phyloP scores from a whole-genome alignment of 2,888 invertebrate genomes.

The Trichopria drosophilae region DNA sequence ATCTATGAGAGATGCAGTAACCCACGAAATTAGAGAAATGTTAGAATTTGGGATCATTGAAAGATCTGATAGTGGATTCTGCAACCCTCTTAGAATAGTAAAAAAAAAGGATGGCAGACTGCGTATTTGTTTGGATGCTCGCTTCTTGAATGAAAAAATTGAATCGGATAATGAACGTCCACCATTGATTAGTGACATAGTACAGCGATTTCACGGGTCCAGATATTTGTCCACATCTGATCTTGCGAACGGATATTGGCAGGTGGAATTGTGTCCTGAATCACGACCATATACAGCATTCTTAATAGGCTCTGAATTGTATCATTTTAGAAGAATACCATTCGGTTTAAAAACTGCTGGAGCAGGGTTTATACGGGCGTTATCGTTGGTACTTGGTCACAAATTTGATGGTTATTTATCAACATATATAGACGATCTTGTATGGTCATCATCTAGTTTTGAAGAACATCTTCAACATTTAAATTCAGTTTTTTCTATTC shows the following conservation, averaged over 20 bases:
- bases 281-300: slow-evolving; percentile 38
- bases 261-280: slow-evolving; percentile 32
- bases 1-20: slow-evolving; percentile 37
- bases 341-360: too few species aligned
- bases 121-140: too few species aligned
- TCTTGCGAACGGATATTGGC: too few species aligned
- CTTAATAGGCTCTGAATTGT: slow-evolving; percentile 33
- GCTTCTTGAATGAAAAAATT: slow-evolving; percentile 43
- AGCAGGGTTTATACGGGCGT: too few species aligned
- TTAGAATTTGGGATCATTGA: slow-evolving; percentile 42
- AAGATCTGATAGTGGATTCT: slow-evolving; percentile 40
- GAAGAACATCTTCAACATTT: slow-evolving; percentile 39
- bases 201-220: slow-evolving; percentile 37
- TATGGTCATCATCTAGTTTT: slow-evolving; percentile 39
- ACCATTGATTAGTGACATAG: slow-evolving; percentile 32
- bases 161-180: slow-evolving; percentile 41
- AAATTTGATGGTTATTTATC: slow-evolving; percentile 36
- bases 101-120: slow-evolving; percentile 44
- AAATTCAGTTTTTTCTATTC: slow-evolving; percentile 31
- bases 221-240: slow-evolving; percentile 36
- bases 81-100: slow-evolving; percentile 45
- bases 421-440: slow-evolving; percentile 46
- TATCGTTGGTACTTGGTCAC: slow-evolving; percentile 41
- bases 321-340: slow-evolving; percentile 44
- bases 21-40: slow-evolving; percentile 41